Conservation (phyloP, 2,113 vertebrate genomes). For the Coptodon bakossiorum region DNA sequence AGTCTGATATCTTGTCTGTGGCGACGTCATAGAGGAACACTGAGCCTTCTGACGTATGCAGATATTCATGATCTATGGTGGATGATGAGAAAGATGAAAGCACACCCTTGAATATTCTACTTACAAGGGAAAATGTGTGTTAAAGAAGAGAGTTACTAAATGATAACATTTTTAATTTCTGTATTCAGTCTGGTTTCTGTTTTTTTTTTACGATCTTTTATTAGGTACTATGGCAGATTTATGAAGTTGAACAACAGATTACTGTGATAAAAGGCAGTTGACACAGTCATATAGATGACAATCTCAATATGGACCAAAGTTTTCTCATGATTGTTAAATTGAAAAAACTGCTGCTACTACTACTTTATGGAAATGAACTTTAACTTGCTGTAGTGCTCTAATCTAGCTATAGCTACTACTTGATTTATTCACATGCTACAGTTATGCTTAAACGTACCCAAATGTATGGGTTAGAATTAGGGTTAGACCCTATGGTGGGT, state of each 20-base stretch:
- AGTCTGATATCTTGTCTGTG: conserved; percentile 19
- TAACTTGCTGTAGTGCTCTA: background rate
- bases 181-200: background rate
- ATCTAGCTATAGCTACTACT: background rate
- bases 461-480: background rate
- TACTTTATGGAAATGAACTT: background rate
- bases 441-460: background rate
- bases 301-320: background rate
- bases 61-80: conserved; percentile 63
- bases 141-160: background rate
- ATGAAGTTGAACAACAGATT: background rate
- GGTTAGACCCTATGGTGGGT: background rate
- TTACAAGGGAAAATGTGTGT: background rate
- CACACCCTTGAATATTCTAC: background rate
- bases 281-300: background rate
- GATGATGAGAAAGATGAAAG: background rate
- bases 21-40: conserved; percentile 72
- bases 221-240: background rate
- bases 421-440: background rate
- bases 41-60: conserved; percentile 61
- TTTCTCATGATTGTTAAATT: background rate
- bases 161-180: background rate
- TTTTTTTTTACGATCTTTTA: background rate
- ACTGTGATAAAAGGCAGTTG: background rate
- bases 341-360: background rate